These are phyloP conservation scores for Melipona bicolor DNA, from an alignment of 2,888 invertebrate species.

Conservation along the genomic window DNA sequence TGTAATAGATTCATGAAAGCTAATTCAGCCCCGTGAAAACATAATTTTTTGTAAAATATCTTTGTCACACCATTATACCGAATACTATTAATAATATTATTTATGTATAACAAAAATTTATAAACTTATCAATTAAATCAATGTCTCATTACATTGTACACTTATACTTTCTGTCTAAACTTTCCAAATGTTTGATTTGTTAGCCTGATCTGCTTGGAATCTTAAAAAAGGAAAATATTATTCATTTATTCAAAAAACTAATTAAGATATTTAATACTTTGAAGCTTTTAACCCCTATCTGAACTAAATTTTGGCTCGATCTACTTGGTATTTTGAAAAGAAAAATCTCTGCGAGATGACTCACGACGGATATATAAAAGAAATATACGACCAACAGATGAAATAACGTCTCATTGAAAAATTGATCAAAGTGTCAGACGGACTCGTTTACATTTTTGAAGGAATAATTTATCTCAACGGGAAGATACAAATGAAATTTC, in stretches of 20 bases:
- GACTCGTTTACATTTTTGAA: not conserved
- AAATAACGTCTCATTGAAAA: not conserved
- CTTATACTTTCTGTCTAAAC: not conserved
- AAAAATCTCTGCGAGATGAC: not conserved
- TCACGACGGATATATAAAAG: not conserved
- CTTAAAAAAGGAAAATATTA: not conserved
- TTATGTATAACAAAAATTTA: no score
- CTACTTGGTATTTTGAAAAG: no score
- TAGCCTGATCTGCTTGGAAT: not conserved
- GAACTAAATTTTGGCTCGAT: no score
- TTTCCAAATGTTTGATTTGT: not conserved
- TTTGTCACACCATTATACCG: no score
- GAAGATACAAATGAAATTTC: not conserved
- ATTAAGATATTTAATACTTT: no score
- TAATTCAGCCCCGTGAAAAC: not conserved
- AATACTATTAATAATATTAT: no score
- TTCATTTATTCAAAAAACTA: no score
- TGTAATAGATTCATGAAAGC: not conserved
- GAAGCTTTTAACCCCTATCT: no score
- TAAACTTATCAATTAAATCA: no score
- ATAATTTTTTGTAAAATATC: no score
- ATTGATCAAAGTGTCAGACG: not conserved
- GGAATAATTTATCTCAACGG: slow-evolving; percentile 1
- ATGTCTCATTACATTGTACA: no score
- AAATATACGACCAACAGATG: not conserved